Conservation (phyloP, 1,140 invertebrate species). For the Drosophila sucinea region DNA sequence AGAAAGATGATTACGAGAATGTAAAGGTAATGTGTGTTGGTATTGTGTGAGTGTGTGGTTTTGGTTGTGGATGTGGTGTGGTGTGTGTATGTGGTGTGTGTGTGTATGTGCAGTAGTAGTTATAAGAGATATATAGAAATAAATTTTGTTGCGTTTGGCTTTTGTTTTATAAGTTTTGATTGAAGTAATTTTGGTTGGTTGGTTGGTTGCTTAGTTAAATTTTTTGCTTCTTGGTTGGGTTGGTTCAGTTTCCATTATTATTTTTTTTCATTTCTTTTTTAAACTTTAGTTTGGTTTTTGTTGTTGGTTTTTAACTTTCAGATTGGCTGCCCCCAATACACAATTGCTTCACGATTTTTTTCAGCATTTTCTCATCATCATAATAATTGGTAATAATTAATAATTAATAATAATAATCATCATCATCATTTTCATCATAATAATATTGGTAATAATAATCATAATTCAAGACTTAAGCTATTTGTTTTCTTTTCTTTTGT, state of each 20-base stretch:
- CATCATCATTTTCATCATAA: constrained; percentile 31
- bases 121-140: constrained; percentile 5
- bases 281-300: constrained; percentile 1
- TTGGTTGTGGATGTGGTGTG: constrained; percentile 8
- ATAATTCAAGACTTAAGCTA: constrained; percentile 57
- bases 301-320: constrained; percentile 39
- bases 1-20: neutral
- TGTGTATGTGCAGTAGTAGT: neutral
- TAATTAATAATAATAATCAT: constrained; percentile 50
- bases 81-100: constrained; percentile 12
- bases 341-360: constrained; percentile 83
- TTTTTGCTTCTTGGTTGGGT: constrained; percentile 41
- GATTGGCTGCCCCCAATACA: constrained; percentile 83
- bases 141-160: constrained; percentile 11
- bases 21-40: neutral
- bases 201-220: constrained; percentile 43
- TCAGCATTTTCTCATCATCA: constrained; percentile 80
- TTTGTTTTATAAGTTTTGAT: constrained; percentile 19
- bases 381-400: constrained; percentile 48
- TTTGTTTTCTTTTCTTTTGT: constrained; percentile 32
- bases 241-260: constrained; percentile 60
- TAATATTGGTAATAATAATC: constrained; percentile 66
- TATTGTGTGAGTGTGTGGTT: neutral
- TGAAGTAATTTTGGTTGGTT: constrained; percentile 37
- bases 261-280: constrained; percentile 30